These are phyloP conservation scores for Chiroxiphia lanceolata DNA, from an alignment of 2,797 vertebrate genomes.

Conservation along the genomic window DNA sequence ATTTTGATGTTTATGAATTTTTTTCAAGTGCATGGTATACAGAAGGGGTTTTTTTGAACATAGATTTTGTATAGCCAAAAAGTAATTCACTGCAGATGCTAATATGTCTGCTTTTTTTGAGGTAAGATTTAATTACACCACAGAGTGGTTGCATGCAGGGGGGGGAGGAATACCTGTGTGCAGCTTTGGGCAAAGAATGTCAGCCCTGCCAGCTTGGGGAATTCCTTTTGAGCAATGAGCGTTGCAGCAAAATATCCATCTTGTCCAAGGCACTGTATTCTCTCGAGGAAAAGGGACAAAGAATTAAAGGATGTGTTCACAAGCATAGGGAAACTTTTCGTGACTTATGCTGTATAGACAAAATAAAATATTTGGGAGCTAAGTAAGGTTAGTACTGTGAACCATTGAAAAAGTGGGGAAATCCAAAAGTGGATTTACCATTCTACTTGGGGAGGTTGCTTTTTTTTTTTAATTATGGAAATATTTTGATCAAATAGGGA, in stretches of 20 bases:
- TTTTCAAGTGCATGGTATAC: neutral
- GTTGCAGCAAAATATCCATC: neutral
- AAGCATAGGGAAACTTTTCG: neutral
- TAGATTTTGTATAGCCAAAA: neutral
- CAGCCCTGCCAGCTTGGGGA: neutral
- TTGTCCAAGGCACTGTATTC: neutral
- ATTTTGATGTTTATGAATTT: neutral
- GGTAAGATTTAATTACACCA: neutral
- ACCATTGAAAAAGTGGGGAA: neutral
- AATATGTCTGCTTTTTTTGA: neutral
- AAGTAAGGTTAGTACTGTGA: neutral
- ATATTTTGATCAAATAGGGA: neutral
- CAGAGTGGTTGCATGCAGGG: neutral
- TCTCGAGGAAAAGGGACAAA: neutral
- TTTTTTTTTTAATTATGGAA: neutral
- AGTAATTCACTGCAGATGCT: neutral
- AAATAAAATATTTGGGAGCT: neutral
- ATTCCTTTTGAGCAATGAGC: neutral
- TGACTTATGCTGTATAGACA: accelerated
- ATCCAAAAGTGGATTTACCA: neutral
- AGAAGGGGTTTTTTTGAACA: neutral
- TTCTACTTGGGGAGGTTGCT: neutral
- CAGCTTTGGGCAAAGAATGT: neutral
- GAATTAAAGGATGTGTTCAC: neutral
- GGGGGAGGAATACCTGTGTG: neutral